Conservation (phyloP, 2,888 invertebrate genomes). For the Teinopalpus imperialis region DNA sequence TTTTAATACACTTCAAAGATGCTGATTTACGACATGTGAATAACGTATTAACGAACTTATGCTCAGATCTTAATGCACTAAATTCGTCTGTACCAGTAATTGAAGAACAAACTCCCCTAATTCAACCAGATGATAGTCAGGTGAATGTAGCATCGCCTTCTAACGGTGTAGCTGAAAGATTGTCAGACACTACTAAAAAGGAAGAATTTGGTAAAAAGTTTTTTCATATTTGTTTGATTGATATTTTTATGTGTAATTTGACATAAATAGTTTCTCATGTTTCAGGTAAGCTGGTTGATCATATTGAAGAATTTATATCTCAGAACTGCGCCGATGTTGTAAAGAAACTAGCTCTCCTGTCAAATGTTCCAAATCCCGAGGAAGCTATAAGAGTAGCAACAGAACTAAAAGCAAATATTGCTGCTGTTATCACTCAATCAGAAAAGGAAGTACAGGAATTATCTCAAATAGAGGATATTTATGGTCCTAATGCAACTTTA, state of each 20-base stretch:
- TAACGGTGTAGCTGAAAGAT: background rate
- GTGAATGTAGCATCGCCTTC: background rate
- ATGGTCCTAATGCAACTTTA: background rate
- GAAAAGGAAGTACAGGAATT: background rate
- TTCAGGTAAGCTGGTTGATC: background rate
- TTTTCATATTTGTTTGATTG: too few relatives aligned
- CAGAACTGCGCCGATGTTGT: background rate
- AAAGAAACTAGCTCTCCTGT: background rate
- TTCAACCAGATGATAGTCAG: background rate
- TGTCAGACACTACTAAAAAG: background rate
- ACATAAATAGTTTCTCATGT: too few relatives aligned
- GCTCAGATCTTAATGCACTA: background rate
- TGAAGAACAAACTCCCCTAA: background rate
- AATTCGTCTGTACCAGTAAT: background rate
- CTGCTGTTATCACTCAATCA: background rate
- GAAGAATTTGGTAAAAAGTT: too few relatives aligned
- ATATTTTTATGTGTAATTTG: too few relatives aligned
- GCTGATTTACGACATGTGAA: background rate
- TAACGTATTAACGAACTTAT: background rate
- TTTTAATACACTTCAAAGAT: background rate
- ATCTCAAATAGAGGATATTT: background rate
- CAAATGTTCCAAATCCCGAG: background rate
- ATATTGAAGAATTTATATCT: slow-evolving; percentile 1
- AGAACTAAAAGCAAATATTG: background rate
- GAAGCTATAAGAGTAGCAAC: background rate